Percentiles rank a stretch among this genome's conserved stretches.
These are phyloP conservation scores for Sebastes nivosus DNA, from an alignment of 2,797 vertebrate genomes.

Conservation along the genomic window DNA sequence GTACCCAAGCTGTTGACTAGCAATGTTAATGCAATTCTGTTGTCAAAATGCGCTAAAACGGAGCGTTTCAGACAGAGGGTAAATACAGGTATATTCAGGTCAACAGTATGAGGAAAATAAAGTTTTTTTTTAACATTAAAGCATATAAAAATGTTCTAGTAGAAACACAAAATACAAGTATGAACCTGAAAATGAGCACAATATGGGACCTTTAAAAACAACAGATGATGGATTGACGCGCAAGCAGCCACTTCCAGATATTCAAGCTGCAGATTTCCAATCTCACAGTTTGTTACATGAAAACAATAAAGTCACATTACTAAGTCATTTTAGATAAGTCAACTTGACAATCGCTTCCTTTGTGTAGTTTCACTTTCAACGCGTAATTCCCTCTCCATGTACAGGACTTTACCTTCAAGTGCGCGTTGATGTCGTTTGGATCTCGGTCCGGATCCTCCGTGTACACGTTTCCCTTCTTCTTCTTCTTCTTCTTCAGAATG, in stretches of 20 bases:
- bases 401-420: conserved; percentile 84
- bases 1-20: too few relatives aligned
- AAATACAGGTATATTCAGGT: too few relatives aligned
- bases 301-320: background rate
- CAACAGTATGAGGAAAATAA: too few relatives aligned
- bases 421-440: conserved; percentile 84
- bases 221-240: conserved; percentile 37
- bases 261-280: conserved; percentile 8
- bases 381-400: background rate
- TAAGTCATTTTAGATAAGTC: background rate
- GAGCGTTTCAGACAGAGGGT: too few relatives aligned
- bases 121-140: too few relatives aligned
- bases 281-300: background rate
- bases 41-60: too few relatives aligned
- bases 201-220: too few relatives aligned
- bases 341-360: rapidly evolving
- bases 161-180: too few relatives aligned
- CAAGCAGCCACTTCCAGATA: conserved; percentile 56
- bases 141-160: too few relatives aligned
- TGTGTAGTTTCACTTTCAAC: conserved; percentile 26
- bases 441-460: conserved; percentile 80
- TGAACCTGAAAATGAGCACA: too few relatives aligned
- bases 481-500: conserved; percentile 70
- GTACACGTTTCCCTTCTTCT: conserved; percentile 63
- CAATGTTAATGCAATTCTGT: too few relatives aligned